Conservation (phyloP, 2,888 invertebrate species). For the Iselma pallidipennis region DNA sequence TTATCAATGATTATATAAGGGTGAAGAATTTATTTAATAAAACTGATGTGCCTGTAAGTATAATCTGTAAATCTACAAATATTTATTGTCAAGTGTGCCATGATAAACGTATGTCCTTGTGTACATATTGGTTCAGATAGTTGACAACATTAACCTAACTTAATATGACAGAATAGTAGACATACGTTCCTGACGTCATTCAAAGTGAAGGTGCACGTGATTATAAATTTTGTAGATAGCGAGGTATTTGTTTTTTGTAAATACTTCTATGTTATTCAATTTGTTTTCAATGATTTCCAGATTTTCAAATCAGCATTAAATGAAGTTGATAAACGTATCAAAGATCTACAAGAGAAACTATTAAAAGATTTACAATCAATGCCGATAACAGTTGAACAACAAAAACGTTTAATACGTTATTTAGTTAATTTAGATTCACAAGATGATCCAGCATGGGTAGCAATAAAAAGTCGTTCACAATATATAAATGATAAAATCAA, state of each 20-base stretch:
- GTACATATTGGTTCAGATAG: no score
- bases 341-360: slow-evolving; percentile 77
- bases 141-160: no score
- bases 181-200: background rate
- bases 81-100: background rate
- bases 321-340: slow-evolving; percentile 90
- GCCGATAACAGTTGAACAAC: slow-evolving; percentile 91
- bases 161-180: no score
- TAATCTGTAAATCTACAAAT: background rate
- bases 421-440: slow-evolving; percentile 74
- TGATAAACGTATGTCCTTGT: no score
- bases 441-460: slow-evolving; percentile 97
- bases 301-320: slow-evolving; percentile 85
- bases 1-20: slow-evolving; percentile 96
- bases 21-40: slow-evolving; percentile 95
- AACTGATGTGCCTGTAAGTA: slow-evolving; percentile 78
- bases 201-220: background rate
- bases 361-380: slow-evolving; percentile 84
- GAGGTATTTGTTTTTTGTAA: background rate
- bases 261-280: background rate
- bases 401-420: slow-evolving; percentile 90
- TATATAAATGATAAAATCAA: slow-evolving; percentile 73
- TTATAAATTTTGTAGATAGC: background rate
- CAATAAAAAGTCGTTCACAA: slow-evolving; percentile 81
- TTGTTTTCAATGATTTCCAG: slow-evolving; percentile 51